Evolutionary conservation across 2,888 invertebrate genomes (phyloP).

Genomic region (Orthonevra nobilis): DNA sequence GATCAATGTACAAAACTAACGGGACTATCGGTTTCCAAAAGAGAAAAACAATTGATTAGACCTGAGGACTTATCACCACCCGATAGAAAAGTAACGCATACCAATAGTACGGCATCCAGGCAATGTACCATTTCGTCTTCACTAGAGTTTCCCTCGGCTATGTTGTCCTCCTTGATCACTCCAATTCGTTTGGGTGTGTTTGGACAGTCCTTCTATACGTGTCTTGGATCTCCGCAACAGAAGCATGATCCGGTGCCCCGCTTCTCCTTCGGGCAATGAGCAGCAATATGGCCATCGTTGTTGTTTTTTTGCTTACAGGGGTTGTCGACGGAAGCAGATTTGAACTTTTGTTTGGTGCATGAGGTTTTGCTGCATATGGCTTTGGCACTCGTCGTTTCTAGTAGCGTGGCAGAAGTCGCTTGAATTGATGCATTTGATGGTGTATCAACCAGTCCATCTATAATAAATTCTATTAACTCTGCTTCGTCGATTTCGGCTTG

Average conservation of each 20-base stretch:
- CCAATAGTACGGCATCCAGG: conserved; percentile 6
- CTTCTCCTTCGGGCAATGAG: conserved; percentile 10
- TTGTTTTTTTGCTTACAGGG: background rate
- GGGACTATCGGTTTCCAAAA: conserved; percentile 39
- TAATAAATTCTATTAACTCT: conserved; percentile 19
- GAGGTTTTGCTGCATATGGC: background rate
- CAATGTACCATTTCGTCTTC: background rate
- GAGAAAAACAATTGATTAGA: conserved; percentile 17
- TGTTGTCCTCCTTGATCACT: background rate
- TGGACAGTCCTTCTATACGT: conserved; percentile 5
- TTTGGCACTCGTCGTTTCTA: conserved; percentile 3
- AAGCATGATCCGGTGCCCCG: conserved; percentile 21
- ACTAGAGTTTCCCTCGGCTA: background rate
- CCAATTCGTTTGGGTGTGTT: conserved; percentile 2
- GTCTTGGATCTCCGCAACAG: conserved; percentile 13
- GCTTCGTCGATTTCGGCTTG: conserved; percentile 10
- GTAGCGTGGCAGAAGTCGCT: conserved; percentile 3
- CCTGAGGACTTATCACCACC: background rate
- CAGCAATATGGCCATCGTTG: conserved; percentile 20
- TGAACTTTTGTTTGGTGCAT: background rate
- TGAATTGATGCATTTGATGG: conserved; percentile 6
- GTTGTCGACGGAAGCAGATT: background rate
- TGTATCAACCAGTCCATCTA: conserved; percentile 10
- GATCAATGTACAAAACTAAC: conserved; percentile 12
- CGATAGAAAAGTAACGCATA: conserved; percentile 26